phyloP scores from a whole-genome alignment of 1,140 invertebrate species.

The Nymphalis io region DNA sequence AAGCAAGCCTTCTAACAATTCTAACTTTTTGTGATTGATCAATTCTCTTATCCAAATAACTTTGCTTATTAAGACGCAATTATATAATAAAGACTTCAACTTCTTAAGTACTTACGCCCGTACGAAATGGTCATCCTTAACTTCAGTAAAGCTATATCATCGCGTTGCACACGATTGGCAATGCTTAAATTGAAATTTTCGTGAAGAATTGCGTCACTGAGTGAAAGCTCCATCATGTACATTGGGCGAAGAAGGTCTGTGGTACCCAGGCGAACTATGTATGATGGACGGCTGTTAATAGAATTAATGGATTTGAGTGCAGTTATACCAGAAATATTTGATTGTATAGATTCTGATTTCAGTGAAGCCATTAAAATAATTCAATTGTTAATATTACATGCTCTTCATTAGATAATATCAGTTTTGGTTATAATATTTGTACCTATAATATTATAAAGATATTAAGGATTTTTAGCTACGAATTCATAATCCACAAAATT shows the following conservation, averaged over 20 bases:
- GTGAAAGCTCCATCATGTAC: not conserved
- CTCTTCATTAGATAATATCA: too few relatives aligned
- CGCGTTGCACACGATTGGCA: not conserved
- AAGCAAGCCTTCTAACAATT: too few relatives aligned
- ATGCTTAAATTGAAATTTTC: not conserved
- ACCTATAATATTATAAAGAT: too few relatives aligned
- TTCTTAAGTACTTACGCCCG: not conserved
- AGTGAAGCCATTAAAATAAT: too few relatives aligned
- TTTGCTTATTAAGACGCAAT: not conserved
- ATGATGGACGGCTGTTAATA: conserved; percentile 6
- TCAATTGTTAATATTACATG: too few relatives aligned
- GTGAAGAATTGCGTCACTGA: not conserved
- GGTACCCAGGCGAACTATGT: conserved; percentile 7
- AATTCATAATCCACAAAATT: too few relatives aligned
- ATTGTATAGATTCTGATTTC: too few relatives aligned
- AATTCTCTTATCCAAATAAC: not conserved
- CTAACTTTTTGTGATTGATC: too few relatives aligned
- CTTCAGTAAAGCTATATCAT: not conserved
- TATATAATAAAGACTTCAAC: not conserved
- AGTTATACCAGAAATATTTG: too few relatives aligned
- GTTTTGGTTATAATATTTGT: too few relatives aligned
- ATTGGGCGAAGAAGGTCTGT: conserved; percentile 2
- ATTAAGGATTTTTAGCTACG: too few relatives aligned
- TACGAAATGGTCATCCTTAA: not conserved
- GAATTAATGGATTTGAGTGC: not conserved